Conservation (phyloP, 35 echinoderm and acorn worm species). For the Chiridota heheva region DNA sequence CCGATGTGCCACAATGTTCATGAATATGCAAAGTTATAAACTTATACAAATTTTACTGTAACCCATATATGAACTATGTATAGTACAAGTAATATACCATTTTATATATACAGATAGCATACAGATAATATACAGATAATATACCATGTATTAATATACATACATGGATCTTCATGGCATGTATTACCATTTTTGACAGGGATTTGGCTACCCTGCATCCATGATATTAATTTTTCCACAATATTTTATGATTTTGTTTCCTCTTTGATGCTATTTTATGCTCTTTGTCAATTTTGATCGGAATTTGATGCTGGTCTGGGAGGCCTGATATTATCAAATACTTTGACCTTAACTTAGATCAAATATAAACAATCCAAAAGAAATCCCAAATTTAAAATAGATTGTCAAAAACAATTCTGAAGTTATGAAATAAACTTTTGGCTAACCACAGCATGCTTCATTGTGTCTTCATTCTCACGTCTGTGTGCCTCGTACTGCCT, state of each 20-base stretch:
- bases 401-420: background rate
- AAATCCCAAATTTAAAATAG: background rate
- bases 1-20: too few species aligned
- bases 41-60: too few species aligned
- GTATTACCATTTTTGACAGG: too few species aligned
- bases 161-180: too few species aligned
- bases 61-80: too few species aligned
- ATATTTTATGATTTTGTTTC: background rate
- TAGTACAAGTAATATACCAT: too few species aligned
- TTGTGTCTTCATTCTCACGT: conserved; percentile 74
- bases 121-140: too few species aligned
- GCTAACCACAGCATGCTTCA: conserved; percentile 86
- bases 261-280: background rate
- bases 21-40: too few species aligned
- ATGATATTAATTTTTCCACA: too few species aligned
- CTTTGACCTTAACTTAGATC: background rate
- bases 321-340: background rate
- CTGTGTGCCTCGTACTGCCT: conserved; percentile 69
- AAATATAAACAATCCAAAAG: background rate
- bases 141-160: too few species aligned
- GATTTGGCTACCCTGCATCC: too few species aligned
- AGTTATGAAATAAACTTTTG: background rate
- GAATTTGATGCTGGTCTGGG: background rate
- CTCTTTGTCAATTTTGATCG: background rate
- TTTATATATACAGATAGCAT: too few species aligned